Evolutionary conservation across 2,113 vertebrate genomes (phyloP), one percentile per base, ranked within the genome.

Genomic region (Ceyx melanurus): DNA sequence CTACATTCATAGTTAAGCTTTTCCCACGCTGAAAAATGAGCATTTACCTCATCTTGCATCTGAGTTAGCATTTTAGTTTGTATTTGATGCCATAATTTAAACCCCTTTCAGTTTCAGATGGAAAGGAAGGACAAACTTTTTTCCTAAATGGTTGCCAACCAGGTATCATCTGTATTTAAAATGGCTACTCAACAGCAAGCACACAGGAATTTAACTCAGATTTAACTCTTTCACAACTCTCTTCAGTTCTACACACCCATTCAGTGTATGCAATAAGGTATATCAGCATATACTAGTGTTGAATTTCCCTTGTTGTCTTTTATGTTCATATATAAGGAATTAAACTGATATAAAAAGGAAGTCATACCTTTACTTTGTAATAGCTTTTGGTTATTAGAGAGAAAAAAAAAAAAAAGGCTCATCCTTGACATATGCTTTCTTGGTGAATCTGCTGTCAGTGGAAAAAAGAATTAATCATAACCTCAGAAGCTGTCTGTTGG

Each of bases 391-490:
- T 80, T 93, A 46, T 89, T 89, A 70, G 18, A 73, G 19, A 37
- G 76, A 86, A 9, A 87, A 91, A 95, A 31, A 85, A 85, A 31
- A 3, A 88, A 57, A 87, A 89, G 31, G 8, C 60, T 95, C 43
- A 33, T 89, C 22, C 15, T 87, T 87, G 42, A 73, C 78, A 79
- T 82, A 45, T 43, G n/a, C 83, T 92, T 96, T 88, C 57, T 68
- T 6, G 1, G 68, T 86, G 67, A 78, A 89, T 89, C 33, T 78
- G 75, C 48, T 90, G 51, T 93, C 67, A 91, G 82, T 93, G 58
- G 22, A 80, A 85, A 89, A 94, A 87, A 70, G 22, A 93, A 92
- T 87, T 91, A 92, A 95, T 93, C 90, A 82, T 82, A 86, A 67
- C 64, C 46, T 86, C 80, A 78, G 73, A 86, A 93, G 50, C 45